Evolutionary conservation across 2,113 vertebrate species (phyloP).

Genomic region (Tonatia bakeri): DNA sequence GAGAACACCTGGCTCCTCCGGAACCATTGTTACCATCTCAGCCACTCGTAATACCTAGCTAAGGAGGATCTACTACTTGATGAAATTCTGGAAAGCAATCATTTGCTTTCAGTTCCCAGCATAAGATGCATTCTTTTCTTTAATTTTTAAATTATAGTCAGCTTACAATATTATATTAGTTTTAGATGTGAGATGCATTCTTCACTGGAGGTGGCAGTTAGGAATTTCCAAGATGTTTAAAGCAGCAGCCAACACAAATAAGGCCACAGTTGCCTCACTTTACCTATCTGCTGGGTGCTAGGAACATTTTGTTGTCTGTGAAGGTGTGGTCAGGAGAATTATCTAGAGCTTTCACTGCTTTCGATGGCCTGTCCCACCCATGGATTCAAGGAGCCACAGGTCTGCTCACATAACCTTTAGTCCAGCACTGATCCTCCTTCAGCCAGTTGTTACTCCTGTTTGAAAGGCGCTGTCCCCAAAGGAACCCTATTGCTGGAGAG

Average conservation of each 20-base stretch:
- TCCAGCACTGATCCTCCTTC: not conserved
- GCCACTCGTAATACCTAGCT: not conserved
- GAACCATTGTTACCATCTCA: not conserved
- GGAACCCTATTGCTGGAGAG: not conserved
- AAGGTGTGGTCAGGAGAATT: not conserved
- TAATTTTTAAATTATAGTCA: not conserved
- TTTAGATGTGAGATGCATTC: not conserved
- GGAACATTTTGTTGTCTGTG: not conserved
- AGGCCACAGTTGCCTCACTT: not conserved
- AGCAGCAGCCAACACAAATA: not conserved
- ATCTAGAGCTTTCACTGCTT: not conserved
- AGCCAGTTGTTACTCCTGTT: not conserved
- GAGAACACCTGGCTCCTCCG: not conserved
- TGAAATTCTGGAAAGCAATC: not conserved
- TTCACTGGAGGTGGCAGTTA: not conserved
- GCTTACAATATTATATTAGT: not conserved
- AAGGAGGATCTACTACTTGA: not conserved
- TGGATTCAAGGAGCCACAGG: not conserved
- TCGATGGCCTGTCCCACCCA: no score
- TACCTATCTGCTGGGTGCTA: not conserved
- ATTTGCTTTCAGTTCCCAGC: not conserved
- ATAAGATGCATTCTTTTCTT: not conserved
- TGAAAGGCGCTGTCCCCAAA: not conserved
- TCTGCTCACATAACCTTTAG: not conserved
- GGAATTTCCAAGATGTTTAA: not conserved